A percentile compares a stretch with the other conserved stretches of the same genome.
phyloP scores from a whole-genome alignment of 2,797 vertebrate species.

The Spondyliosoma cantharus region DNA sequence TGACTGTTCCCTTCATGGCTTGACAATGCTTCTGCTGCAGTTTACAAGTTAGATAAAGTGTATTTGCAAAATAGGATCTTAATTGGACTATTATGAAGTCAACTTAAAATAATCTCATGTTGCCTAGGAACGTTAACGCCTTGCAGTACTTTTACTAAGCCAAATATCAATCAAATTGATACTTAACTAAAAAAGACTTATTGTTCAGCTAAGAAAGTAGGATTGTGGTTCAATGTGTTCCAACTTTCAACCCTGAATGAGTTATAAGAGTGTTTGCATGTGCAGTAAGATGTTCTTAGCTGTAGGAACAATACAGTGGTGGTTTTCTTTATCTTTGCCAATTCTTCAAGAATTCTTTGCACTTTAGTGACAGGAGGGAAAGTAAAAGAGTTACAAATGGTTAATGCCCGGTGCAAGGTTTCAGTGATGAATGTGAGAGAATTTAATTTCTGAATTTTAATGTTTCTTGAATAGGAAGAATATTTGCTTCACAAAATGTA shows the following conservation, averaged over 20 bases:
- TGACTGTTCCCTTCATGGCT: constrained; percentile 37
- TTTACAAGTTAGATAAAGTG: constrained; percentile 39
- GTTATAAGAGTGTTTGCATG: constrained; percentile 51
- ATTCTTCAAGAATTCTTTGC: constrained; percentile 70
- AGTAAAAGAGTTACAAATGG: constrained; percentile 30
- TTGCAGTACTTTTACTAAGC: constrained; percentile 16
- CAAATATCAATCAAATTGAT: constrained; percentile 55
- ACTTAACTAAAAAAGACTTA: constrained; percentile 35
- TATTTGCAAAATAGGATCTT: constrained; percentile 34
- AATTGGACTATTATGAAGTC: constrained; percentile 33
- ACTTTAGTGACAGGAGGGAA: constrained; percentile 72
- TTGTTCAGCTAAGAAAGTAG: constrained; percentile 31
- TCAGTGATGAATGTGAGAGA: constrained; percentile 25
- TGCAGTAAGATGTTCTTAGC: constrained; percentile 56
- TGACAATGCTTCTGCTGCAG: constrained; percentile 28
- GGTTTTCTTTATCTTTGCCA: constrained; percentile 47
- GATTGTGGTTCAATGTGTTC: constrained; percentile 25
- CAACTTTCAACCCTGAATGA: constrained; percentile 32
- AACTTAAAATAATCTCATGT: constrained; percentile 27
- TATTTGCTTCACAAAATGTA: constrained; percentile 68
- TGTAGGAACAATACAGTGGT: constrained; percentile 29
- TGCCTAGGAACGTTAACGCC: constrained; percentile 33
- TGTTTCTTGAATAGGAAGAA: constrained; percentile 39
- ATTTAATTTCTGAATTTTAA: constrained; percentile 41
- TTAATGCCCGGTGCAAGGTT: constrained; percentile 47